phyloP scores from a whole-genome alignment of 2,113 vertebrate species.

The Lophotis ruficrista region DNA sequence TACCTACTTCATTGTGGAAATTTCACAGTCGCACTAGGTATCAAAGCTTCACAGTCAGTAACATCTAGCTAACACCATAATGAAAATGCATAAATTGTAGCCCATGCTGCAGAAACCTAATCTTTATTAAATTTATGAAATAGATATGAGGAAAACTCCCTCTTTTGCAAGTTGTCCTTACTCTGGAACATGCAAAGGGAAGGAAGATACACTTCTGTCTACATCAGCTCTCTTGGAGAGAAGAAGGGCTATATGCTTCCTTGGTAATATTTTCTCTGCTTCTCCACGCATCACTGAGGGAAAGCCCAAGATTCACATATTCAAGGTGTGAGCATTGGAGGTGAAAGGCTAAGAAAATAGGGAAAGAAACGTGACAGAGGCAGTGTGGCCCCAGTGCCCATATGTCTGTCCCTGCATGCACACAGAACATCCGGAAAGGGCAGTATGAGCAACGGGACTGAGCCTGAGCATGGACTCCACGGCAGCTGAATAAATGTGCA shows the following conservation, averaged over 20 bases:
- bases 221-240: background rate
- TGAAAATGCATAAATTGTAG: background rate
- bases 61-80: background rate
- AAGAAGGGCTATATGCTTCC: background rate
- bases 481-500: background rate
- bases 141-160: background rate
- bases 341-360: background rate
- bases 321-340: background rate
- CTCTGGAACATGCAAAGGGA: background rate
- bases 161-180: background rate
- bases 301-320: background rate
- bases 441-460: background rate
- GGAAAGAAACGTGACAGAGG: background rate
- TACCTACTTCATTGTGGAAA: background rate
- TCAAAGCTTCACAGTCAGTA: background rate
- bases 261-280: background rate
- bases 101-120: background rate
- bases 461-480: background rate
- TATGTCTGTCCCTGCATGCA: background rate
- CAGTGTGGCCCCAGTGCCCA: background rate
- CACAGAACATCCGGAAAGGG: background rate
- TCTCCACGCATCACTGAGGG: fast-evolving
- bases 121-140: background rate
- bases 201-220: background rate
- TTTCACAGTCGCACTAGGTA: background rate